Conservation (phyloP, 2,797 vertebrate species). For the Orientallactaga sibirica region DNA sequence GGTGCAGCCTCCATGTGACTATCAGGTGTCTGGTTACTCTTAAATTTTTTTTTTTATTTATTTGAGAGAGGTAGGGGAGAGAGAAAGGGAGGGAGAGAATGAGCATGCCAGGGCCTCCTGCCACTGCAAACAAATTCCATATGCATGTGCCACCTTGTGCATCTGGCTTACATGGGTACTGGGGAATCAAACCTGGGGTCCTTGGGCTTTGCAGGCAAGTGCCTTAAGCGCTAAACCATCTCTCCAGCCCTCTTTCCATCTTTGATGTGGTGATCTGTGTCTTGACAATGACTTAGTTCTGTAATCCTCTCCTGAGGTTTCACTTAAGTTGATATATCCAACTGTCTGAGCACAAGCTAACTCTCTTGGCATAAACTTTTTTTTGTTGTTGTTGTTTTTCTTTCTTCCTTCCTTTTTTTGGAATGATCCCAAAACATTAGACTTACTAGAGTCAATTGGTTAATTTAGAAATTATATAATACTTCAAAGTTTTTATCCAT, state of each 20-base stretch:
- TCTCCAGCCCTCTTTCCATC: neutral
- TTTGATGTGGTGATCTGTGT: neutral
- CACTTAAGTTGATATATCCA: neutral
- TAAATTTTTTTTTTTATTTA: no score
- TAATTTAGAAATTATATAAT: slow-evolving; percentile 36
- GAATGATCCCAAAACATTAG: neutral
- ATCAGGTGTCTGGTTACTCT: no score
- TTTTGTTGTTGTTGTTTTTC: no score
- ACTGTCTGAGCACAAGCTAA: slow-evolving; percentile 15
- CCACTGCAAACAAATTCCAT: no score
- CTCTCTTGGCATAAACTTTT: neutral
- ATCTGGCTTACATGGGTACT: no score
- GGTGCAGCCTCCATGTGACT: neutral
- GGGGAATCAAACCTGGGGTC: no score
- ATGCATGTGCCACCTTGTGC: no score
- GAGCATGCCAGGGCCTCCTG: no score
- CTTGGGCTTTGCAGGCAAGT: no score
- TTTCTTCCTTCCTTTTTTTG: neutral
- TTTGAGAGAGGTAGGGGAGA: no score
- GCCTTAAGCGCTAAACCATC: no score
- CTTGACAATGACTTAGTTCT: neutral
- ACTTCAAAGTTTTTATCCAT: neutral
- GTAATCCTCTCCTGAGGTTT: neutral
- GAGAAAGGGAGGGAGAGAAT: no score
- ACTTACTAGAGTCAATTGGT: neutral